A percentile compares a stretch with the other conserved stretches of the same genome.
These are phyloP conservation scores for Labia minor DNA, from an alignment of 2,888 invertebrate species.

Conservation along the genomic window DNA sequence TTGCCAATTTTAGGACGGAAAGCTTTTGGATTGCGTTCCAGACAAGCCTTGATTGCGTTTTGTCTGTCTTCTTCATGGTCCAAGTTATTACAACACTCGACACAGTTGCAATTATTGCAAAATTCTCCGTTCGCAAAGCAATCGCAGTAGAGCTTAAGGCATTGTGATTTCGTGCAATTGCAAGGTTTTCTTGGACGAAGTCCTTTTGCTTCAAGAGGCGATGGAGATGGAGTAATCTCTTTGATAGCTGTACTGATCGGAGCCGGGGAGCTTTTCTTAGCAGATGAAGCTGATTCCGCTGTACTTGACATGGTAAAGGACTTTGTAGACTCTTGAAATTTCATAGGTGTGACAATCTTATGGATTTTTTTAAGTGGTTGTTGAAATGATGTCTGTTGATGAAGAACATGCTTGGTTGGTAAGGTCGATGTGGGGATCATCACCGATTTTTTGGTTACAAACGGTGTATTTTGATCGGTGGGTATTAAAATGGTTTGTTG, in stretches of 20 bases:
- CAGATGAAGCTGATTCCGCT: neutral
- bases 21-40: slow-evolving; percentile 94
- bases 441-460: neutral
- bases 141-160: slow-evolving; percentile 90
- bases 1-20: slow-evolving; percentile 97
- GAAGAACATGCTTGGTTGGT: neutral
- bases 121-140: slow-evolving; percentile 99
- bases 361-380: neutral
- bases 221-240: neutral
- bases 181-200: slow-evolving; percentile 81
- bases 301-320: neutral
- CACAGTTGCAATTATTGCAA: slow-evolving; percentile 95
- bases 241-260: neutral
- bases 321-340: neutral
- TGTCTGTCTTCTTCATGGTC: slow-evolving; percentile 90
- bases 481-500: neutral
- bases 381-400: neutral
- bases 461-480: neutral
- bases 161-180: slow-evolving; percentile 98
- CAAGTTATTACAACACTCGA: slow-evolving; percentile 92
- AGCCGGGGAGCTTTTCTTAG: neutral
- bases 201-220: slow-evolving; percentile 39
- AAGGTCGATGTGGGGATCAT: neutral
- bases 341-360: neutral
- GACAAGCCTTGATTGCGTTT: slow-evolving; percentile 83